Evolutionary conservation across 2,888 invertebrate genomes (phyloP).

Genomic region (Petrophora chlorosata): DNA sequence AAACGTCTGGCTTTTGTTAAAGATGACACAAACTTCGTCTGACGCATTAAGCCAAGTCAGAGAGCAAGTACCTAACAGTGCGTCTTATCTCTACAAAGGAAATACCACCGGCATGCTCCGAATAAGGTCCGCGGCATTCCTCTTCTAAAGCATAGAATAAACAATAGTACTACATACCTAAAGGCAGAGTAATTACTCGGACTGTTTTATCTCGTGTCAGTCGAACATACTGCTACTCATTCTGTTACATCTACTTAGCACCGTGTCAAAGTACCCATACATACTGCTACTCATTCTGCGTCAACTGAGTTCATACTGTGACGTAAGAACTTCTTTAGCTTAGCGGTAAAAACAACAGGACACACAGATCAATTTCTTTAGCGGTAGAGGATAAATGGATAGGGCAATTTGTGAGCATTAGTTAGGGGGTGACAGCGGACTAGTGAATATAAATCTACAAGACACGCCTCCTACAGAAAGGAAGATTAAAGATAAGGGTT

Average conservation of each 20-base stretch:
- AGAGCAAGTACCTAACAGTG: neutral
- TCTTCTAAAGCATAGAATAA: neutral
- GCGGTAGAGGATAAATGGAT: too few relatives aligned
- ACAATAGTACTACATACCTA: neutral
- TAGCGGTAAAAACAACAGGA: too few relatives aligned
- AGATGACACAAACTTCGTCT: constrained; percentile 6
- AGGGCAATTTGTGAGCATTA: constrained; percentile 22
- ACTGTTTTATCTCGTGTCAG: too few relatives aligned
- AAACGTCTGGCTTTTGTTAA: constrained; percentile 7
- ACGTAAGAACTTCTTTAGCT: too few relatives aligned
- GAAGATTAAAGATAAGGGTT: constrained; percentile 9
- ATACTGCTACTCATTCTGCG: too few relatives aligned
- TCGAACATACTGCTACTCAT: too few relatives aligned
- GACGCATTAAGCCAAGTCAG: neutral
- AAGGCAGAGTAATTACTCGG: too few relatives aligned
- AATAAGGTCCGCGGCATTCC: constrained; percentile 11
- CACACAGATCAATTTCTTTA: too few relatives aligned
- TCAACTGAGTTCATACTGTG: too few relatives aligned
- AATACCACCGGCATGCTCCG: constrained; percentile 8
- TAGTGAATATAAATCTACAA: constrained; percentile 5
- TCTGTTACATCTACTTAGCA: too few relatives aligned
- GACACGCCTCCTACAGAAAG: constrained; percentile 3
- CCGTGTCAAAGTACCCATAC: too few relatives aligned
- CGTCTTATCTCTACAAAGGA: constrained; percentile 11
- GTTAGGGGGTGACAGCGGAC: constrained; percentile 8